phyloP scores from a whole-genome alignment of 1,140 invertebrate species.

The Globodera rostochiensis region DNA sequence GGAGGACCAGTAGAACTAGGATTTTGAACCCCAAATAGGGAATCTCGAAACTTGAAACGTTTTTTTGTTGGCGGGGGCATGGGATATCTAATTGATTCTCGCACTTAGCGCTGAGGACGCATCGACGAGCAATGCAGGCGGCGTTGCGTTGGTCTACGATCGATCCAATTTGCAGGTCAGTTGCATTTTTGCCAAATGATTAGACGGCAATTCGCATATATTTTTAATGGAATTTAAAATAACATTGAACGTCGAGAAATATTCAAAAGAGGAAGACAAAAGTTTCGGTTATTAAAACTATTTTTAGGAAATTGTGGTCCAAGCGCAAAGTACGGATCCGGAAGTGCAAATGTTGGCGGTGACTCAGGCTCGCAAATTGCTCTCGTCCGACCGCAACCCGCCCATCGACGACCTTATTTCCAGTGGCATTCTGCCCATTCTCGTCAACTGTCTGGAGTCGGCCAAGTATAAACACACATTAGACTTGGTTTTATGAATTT shows the following conservation, averaged over 20 bases:
- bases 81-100: too few relatives aligned
- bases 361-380: constrained; percentile 75
- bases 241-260: neutral
- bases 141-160: constrained; percentile 26
- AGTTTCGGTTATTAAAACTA: neutral
- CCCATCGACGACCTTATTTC: constrained; percentile 95
- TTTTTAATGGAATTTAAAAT: too few relatives aligned
- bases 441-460: constrained; percentile 85
- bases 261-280: neutral
- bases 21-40: neutral
- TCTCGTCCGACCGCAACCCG: constrained; percentile 95
- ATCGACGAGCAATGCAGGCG: constrained; percentile 30
- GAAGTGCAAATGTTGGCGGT: constrained; percentile 60
- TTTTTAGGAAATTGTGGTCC: constrained; percentile 50
- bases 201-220: too few relatives aligned
- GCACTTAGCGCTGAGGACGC: constrained; percentile 40
- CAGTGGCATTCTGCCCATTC: constrained; percentile 87
- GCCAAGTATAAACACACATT: constrained; percentile 73
- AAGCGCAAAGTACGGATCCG: constrained; percentile 56
- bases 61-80: too few relatives aligned
- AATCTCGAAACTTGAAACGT: too few relatives aligned
- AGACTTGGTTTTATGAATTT: neutral
- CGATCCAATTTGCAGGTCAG: constrained; percentile 31
- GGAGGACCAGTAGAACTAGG: neutral
- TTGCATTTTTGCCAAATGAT: neutral